phyloP scores from a whole-genome alignment of 1,140 invertebrate genomes.

The Melitaea cinxia region DNA sequence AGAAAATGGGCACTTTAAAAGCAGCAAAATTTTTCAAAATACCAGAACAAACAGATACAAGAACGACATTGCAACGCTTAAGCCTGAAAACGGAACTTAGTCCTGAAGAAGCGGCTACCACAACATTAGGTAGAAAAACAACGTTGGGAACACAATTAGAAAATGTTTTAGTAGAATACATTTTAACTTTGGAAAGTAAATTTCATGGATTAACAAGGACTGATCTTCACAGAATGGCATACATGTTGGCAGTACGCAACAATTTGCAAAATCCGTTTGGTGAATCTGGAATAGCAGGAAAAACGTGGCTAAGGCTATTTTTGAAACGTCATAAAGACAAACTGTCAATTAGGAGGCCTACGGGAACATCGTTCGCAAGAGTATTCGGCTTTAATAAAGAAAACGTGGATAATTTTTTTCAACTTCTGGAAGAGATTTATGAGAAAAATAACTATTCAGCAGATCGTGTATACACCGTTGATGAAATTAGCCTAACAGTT shows the following conservation, averaged over 20 bases:
- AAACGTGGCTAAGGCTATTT: conserved; percentile 30
- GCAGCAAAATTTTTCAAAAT: conserved; percentile 4
- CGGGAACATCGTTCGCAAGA: conserved; percentile 36
- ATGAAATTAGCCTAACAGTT: conserved; percentile 55
- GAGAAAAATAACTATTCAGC: conserved; percentile 46
- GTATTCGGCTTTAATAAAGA: conserved; percentile 34
- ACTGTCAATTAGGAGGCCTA: conserved; percentile 52
- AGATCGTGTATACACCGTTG: conserved; percentile 60
- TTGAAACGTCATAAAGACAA: conserved; percentile 35
- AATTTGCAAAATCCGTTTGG: conserved; percentile 30
- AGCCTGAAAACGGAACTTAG: conserved; percentile 15
- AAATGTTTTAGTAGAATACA: conserved; percentile 18
- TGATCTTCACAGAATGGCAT: conserved; percentile 27
- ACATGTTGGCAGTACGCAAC: conserved; percentile 24
- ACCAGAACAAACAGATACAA: too few relatives aligned
- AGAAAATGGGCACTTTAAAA: conserved; percentile 8
- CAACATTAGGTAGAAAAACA: conserved; percentile 24
- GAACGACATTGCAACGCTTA: background rate
- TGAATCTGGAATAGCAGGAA: conserved; percentile 25
- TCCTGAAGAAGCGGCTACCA: conserved; percentile 17
- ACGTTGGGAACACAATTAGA: background rate
- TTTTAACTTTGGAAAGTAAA: conserved; percentile 19
- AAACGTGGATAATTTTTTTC: conserved; percentile 54
- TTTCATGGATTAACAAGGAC: conserved; percentile 24
- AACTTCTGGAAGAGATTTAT: conserved; percentile 47